Evolutionary conservation across 2,797 vertebrate genomes (phyloP), one percentile per base, ranked within the genome.

Genomic region (Psittacula echo): DNA sequence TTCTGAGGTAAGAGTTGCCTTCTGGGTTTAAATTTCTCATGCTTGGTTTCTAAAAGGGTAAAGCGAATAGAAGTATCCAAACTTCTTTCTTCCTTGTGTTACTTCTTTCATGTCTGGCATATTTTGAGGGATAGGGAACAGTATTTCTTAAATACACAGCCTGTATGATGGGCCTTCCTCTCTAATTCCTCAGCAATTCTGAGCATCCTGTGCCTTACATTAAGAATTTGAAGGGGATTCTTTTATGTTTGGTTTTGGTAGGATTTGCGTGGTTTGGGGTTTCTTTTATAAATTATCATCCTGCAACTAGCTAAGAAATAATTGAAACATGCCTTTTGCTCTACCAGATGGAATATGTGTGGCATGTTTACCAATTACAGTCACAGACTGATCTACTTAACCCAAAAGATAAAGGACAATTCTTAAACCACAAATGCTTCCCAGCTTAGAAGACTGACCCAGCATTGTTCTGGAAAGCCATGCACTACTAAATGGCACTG

Each of bases 361-460:
- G 66, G 39, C 44, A 71, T 79, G 44, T 92, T 93, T 80, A 89
- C 48, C 50, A 70, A 42, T 42, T 82, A 77, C 8, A 87, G 41
- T 60, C 65, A 82, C 60, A 89, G 75, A 67, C 3, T 34, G 50
- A 61, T 53, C 32, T 53, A 68, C 53, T 92, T 58, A 62, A 45
- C 37, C 29, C 34, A 90, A 34, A 65, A 81, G 29, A 90, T 39
- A 85, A 91, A 85, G 15, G 2, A 66, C 9, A 22, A 7, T 56
- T 96, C 76, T 65, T 85, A 89, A 85, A 93, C 68, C 58, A 85
- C 53, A 60, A 81, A 56, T 7, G 44, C 41, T 71, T 92, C 53
- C 45, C 75, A 85, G 23, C 41, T 94, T 81, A 54, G 45, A 87
- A 53, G 66, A 50, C 37, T 71, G 82, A 51, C 27, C 24, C 5